Evolutionary conservation across 2,888 invertebrate genomes (phyloP).

Genomic region (Tipula unca): DNA sequence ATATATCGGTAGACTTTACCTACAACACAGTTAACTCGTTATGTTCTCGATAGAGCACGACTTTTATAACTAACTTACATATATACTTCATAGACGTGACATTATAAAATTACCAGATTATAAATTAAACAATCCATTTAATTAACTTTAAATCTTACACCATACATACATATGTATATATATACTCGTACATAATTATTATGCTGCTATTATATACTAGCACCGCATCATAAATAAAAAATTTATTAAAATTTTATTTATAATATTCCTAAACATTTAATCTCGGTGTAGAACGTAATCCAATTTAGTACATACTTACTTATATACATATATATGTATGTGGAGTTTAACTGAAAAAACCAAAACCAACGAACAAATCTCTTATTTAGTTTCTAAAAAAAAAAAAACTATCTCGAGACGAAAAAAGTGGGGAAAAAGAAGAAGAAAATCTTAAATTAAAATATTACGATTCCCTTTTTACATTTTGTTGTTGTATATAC

Average conservation of each 20-base stretch:
- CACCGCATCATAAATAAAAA: not conserved
- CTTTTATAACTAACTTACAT: not conserved
- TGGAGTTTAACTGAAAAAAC: not conserved
- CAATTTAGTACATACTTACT: too few relatives aligned
- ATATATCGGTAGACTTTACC: too few relatives aligned
- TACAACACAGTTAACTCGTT: not conserved
- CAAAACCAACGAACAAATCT: not conserved
- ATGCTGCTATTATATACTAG: not conserved
- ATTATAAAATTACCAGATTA: not conserved
- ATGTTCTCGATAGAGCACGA: not conserved
- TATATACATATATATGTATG: too few relatives aligned
- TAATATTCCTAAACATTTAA: not conserved
- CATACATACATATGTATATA: not conserved
- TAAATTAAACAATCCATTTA: not conserved
- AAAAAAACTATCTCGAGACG: not conserved
- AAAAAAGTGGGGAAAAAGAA: not conserved
- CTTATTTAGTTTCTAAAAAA: not conserved
- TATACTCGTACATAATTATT: not conserved
- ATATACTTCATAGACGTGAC: not conserved
- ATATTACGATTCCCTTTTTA: constrained; percentile 1
- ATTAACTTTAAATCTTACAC: not conserved
- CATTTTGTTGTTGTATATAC: not conserved
- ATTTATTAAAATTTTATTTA: not conserved
- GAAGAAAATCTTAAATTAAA: not conserved
- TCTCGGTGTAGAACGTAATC: not conserved